Percentiles rank a stretch among this genome's conserved stretches.
phyloP scores from a whole-genome alignment of 1,140 invertebrate species.

The Pollicipes pollicipes region DNA sequence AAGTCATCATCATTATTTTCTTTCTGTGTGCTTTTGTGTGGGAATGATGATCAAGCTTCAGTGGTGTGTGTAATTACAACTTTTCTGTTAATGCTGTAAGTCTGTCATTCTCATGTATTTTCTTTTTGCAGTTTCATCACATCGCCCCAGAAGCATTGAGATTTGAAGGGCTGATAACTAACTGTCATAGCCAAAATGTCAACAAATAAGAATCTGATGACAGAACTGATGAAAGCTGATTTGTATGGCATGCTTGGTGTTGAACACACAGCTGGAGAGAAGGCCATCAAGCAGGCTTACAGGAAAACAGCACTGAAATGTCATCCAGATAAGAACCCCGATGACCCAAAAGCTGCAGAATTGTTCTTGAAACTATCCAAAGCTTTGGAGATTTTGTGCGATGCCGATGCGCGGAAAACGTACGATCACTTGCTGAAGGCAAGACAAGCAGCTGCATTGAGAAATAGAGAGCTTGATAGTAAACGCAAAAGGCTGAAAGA shows the following conservation, averaged over 20 bases:
- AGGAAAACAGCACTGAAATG: not conserved
- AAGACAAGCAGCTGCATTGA: not conserved
- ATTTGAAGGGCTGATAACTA: no score
- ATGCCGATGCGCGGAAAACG: not conserved
- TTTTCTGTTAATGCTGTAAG: no score
- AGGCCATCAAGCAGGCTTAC: not conserved
- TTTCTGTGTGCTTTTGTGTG: no score
- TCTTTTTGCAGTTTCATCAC: no score
- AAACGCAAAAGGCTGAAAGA: not conserved
- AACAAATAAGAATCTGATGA: not conserved
- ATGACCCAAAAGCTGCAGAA: not conserved
- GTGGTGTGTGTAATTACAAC: no score
- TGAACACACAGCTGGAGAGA: not conserved
- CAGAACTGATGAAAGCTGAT: not conserved
- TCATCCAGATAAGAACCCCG: not conserved
- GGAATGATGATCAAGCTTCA: no score
- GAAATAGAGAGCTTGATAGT: not conserved
- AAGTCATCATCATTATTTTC: no score
- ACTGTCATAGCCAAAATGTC: no score
- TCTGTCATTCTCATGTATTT: no score
- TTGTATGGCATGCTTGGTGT: not conserved
- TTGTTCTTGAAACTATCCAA: not conserved
- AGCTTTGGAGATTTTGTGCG: not conserved
- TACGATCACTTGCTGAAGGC: not conserved
- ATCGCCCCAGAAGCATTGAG: no score